Evolutionary conservation across 2,888 invertebrate species (phyloP), one percentile per base, ranked within the genome.

Genomic region (Synanthedon myopaeformis): DNA sequence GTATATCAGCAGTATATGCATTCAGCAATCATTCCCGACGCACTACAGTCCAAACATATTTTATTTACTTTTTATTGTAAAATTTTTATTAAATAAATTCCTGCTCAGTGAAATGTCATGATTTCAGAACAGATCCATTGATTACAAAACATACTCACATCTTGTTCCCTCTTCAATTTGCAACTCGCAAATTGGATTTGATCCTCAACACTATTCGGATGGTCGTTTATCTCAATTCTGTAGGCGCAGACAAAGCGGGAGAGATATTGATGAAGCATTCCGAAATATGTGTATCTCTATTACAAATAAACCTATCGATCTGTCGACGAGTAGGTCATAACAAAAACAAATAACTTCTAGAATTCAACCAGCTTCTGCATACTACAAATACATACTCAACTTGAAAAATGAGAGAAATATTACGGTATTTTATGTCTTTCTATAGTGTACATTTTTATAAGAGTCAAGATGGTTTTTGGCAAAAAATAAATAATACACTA

Each of bases 181-280:
- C 71, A 65, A 73, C 62, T 71, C 67, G 69, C 69, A 78, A 78
- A 79, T 79, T 77, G 74, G 74, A 76, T 78, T 76, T 72, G 74
- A 73, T 73, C 74, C 75, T 72, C 76, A 74, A 76, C 76, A 76
- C 79, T 76, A 75, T 74, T 76, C 69, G 66, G 62, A 65, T 62
- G 70, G 69, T 76, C 79, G 73, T 81, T 81, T 80, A 77, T 81
- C 79, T 81, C 78, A 77, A 81, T 81, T 76, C 69, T 61, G 63
- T 62, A 59, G 65, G 64, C 63, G 67, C 64, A 72, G 72, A 73
- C 73, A 72, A 72, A 70, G 62, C 58, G 65, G 56, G 62, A 60
- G 61, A 58, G 60, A 65, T 66, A 67, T 69, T 65, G 67, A 68
- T 69, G 66, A 63, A 66, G 55, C 53, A 53, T 42, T 52, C 53